Percentiles rank a stretch among this genome's conserved stretches.
Conservation (phyloP, 2,888 invertebrate genomes). For the Caenorhabditis sp. region DNA sequence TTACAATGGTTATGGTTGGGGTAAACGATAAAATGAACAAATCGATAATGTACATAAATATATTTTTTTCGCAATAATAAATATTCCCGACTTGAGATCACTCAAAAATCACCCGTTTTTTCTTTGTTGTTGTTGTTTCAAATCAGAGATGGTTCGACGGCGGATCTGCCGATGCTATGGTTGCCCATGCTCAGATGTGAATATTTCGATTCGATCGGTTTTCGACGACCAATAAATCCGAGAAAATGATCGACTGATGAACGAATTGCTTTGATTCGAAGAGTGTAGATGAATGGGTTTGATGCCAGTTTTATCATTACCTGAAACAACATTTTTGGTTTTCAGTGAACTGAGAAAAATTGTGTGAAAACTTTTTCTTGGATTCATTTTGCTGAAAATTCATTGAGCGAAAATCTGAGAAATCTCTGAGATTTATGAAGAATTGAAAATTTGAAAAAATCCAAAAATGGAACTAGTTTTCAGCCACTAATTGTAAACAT, state of each 20-base stretch:
- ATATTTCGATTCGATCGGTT: slow-evolving; percentile 18
- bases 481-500: not conserved
- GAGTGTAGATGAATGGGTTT: slow-evolving; percentile 68
- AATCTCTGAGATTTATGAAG: too few species aligned
- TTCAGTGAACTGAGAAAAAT: too few species aligned
- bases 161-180: slow-evolving; percentile 11
- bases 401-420: too few species aligned
- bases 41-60: too few species aligned
- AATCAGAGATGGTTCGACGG: slow-evolving; percentile 31
- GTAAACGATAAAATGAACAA: slow-evolving; percentile 23
- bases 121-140: not conserved
- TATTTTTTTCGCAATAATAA: too few species aligned
- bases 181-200: not conserved
- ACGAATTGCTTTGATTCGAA: slow-evolving; percentile 65
- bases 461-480: not conserved
- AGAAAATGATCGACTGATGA: slow-evolving; percentile 52
- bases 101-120: too few species aligned
- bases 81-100: slow-evolving; percentile 4
- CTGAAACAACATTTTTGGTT: slow-evolving; percentile 45
- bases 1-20: slow-evolving; percentile 29
- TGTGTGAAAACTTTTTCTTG: too few species aligned
- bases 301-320: slow-evolving; percentile 67
- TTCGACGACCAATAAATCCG: slow-evolving; percentile 26
- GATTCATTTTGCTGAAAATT: too few species aligned
- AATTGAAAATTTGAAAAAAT: too few species aligned